Base-by-base conservation (phyloP, 2,888 invertebrate genomes). In the Neuroscelio doddi region DNA sequence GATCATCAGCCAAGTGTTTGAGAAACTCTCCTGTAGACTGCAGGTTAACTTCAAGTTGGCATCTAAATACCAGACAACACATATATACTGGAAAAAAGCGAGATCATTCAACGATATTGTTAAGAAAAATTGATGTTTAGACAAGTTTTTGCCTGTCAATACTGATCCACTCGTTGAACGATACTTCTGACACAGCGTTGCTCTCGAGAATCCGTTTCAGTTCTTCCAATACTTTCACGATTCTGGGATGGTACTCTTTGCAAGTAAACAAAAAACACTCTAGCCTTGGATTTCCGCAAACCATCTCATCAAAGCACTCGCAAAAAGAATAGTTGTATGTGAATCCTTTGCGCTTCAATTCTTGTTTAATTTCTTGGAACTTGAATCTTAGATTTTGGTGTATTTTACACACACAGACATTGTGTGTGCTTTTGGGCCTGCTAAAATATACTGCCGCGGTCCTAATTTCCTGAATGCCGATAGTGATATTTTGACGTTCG, bases 1-100 rank as follows among this genome's bases (percentile, higher is more conserved):
- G 47, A 15, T 64, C 57, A 32, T 46, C 17, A 21, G 14, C 26
- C 9, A 62, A 56, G 24, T 56, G 45, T 30, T 45, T 21, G 1
- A 56, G 1, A 51, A 62, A 45, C n/a, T 50, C 36, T 51, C 56
- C 46, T n/a, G n/a, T n/a, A n/a, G n/a, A n/a, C n/a, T n/a, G n/a
- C n/a, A n/a, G n/a, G n/a, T n/a, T n/a, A n/a, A n/a, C n/a, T n/a
- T n/a, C n/a, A n/a, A n/a, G n/a, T n/a, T n/a, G n/a, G n/a, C n/a
- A n/a, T n/a, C n/a, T n/a, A n/a, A n/a, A n/a, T n/a, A n/a, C n/a
- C n/a, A n/a, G n/a, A n/a, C n/a, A n/a, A n/a, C n/a, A n/a, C n/a
- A n/a, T n/a, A n/a, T n/a, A n/a, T n/a, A n/a, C n/a, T n/a, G n/a
- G n/a, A n/a, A n/a, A n/a, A n/a, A n/a, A n/a, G n/a, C n/a, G n/a